Base-by-base conservation (phyloP, 30 jellyfish, hydroid and myxozoan genomes). In the Hydractinia echinata region DNA sequence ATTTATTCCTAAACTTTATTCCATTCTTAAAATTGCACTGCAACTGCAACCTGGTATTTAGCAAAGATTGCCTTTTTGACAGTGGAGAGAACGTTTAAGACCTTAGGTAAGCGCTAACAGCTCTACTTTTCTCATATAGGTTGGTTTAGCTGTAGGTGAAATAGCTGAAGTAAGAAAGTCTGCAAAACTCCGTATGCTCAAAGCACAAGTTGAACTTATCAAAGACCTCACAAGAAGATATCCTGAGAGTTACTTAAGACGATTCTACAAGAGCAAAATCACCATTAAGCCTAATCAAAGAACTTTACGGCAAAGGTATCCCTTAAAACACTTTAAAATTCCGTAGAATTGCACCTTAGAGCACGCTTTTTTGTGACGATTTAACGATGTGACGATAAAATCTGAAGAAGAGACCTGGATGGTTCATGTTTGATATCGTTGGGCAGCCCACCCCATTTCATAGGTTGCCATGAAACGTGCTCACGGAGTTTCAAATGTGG, bases 121-220 rank as follows among this genome's bases (percentile, higher is more conserved):
- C 7, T 64, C 10, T 64, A n/a, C 13, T 72, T 56, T 76, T 58
- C 5, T 19, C 50, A 16, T 55, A 10, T 44, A 89, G 97, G 97
- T 89, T 77, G 97, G 97, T 84, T 80, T 89, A 72, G 97, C 97
- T 20, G 95, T 89, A 64, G 97, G 97, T 55, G 97, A 89, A 53
- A 89, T 89, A 48, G 93, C 84, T 81, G 87, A 93, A 4, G 95
- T 89, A 5, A 77, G 95, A 20, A 85, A 89, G 66, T 76, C 95
- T 15, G 97, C 97, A 8, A 82, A 89, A 70, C 54, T 86, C 16
- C 87, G 95, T 16, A 89, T 89, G 21, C 53, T 89, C 72, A 71
- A 85, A 66, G 88, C 81, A 50, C 95, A 89, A 81, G 97, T 89
- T 11, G 95, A 81, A 21, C 74, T 89, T 58, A 81, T 89, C 58